phyloP scores from a whole-genome alignment of 1,140 invertebrate genomes.

The Brachionus plicatilis region DNA sequence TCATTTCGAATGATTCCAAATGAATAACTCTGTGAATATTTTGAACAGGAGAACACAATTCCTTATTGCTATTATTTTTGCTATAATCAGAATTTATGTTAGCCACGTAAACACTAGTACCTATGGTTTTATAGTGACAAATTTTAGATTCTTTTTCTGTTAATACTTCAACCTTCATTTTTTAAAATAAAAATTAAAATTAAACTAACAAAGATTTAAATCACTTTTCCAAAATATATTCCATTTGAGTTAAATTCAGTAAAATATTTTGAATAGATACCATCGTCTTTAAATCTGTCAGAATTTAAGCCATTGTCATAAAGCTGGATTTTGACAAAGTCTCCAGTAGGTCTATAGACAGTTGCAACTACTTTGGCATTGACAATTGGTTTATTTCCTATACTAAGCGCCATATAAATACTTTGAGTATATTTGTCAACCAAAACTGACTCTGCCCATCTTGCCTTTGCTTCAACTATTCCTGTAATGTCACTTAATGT shows the following conservation, averaged over 20 bases:
- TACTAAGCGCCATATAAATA: background rate
- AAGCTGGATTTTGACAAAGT: constrained; percentile 11
- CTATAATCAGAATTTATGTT: background rate
- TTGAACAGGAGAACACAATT: background rate
- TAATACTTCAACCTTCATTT: background rate
- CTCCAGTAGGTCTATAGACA: constrained; percentile 22
- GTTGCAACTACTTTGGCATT: constrained; percentile 6
- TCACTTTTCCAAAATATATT: background rate
- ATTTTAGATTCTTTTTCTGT: background rate
- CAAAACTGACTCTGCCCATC: background rate
- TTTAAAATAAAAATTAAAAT: background rate
- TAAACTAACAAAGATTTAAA: background rate
- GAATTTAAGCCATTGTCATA: constrained; percentile 22
- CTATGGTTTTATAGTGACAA: background rate
- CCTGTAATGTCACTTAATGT: background rate
- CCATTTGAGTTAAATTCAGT: constrained; percentile 19
- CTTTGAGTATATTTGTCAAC: background rate
- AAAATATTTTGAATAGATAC: constrained; percentile 38
- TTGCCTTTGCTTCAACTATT: background rate
- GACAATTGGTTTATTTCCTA: background rate
- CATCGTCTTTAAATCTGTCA: constrained; percentile 25
- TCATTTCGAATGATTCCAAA: background rate
- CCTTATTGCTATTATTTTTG: background rate
- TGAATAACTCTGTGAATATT: background rate
- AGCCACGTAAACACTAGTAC: background rate